These are phyloP conservation scores for Epinotia nisella DNA, from an alignment of 2,888 invertebrate species.

Conservation along the genomic window DNA sequence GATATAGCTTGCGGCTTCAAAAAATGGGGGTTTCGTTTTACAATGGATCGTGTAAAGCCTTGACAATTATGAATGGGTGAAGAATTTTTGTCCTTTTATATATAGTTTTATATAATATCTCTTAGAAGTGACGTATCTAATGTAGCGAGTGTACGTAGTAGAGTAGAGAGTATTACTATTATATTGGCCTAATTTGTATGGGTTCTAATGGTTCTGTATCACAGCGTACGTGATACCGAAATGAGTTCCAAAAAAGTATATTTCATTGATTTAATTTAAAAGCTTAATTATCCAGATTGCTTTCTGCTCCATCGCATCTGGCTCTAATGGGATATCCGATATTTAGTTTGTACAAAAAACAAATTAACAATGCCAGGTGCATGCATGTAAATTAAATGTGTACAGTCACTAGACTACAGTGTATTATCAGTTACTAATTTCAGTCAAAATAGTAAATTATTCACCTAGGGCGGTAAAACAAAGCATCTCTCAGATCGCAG, in stretches of 20 bases:
- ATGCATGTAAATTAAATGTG: constrained; percentile 26
- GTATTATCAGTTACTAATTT: neutral
- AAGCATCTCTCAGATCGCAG: too few relatives aligned
- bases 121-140: too few relatives aligned
- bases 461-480: too few relatives aligned
- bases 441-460: too few relatives aligned
- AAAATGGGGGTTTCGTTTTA: constrained; percentile 31
- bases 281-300: neutral
- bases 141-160: too few relatives aligned
- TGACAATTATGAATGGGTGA: neutral
- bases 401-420: neutral
- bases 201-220: neutral
- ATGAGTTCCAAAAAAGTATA: neutral
- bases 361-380: constrained; percentile 31
- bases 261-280: neutral
- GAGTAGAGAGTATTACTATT: too few relatives aligned
- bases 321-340: constrained; percentile 19
- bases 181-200: too few relatives aligned
- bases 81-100: neutral
- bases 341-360: constrained; percentile 19
- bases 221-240: neutral
- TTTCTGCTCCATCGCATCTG: constrained; percentile 31
- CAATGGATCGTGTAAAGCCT: neutral
- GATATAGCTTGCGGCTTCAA: constrained; percentile 49
- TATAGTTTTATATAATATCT: too few relatives aligned